A percentile compares a stretch with the other conserved stretches of the same genome.
Conservation (phyloP, 2,888 invertebrate genomes). For the Ypsolopha scabrella region DNA sequence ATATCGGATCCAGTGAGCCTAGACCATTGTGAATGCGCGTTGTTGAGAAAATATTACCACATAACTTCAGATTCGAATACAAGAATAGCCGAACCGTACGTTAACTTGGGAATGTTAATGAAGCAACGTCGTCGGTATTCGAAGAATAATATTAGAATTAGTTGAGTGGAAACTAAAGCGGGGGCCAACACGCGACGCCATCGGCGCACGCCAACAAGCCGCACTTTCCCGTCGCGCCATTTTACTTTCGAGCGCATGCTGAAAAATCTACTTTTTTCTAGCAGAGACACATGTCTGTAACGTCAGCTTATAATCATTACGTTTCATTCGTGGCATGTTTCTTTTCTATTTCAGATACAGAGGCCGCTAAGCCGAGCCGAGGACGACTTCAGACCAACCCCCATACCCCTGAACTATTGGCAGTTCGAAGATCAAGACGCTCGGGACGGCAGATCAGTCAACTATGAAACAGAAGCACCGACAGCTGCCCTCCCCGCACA, state of each 20-base stretch:
- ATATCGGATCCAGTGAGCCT: slow-evolving; percentile 9
- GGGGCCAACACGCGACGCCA: slow-evolving; percentile 31
- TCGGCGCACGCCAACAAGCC: slow-evolving; percentile 33
- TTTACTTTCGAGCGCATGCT: slow-evolving; percentile 67
- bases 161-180: slow-evolving; percentile 48
- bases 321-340: background rate
- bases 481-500: slow-evolving; percentile 42
- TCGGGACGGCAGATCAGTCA: slow-evolving; percentile 29
- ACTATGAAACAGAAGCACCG: slow-evolving; percentile 23
- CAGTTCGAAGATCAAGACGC: slow-evolving; percentile 23
- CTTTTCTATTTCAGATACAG: slow-evolving; percentile 2
- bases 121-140: background rate
- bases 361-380: slow-evolving; percentile 11
- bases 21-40: background rate
- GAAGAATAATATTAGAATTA: slow-evolving; percentile 20
- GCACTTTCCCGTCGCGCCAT: slow-evolving; percentile 56
- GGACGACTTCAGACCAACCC: slow-evolving; percentile 49
- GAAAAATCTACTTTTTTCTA: slow-evolving; percentile 32
- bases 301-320: slow-evolving; percentile 8
- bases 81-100: background rate
- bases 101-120: slow-evolving; percentile 1
- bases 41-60: background rate
- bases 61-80: background rate
- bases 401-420: slow-evolving; percentile 54
- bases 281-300: slow-evolving; percentile 11